A percentile compares a stretch with the other conserved stretches of the same genome.
phyloP scores from a whole-genome alignment of 2,888 invertebrate genomes.

The Aricia artaxerxes region DNA sequence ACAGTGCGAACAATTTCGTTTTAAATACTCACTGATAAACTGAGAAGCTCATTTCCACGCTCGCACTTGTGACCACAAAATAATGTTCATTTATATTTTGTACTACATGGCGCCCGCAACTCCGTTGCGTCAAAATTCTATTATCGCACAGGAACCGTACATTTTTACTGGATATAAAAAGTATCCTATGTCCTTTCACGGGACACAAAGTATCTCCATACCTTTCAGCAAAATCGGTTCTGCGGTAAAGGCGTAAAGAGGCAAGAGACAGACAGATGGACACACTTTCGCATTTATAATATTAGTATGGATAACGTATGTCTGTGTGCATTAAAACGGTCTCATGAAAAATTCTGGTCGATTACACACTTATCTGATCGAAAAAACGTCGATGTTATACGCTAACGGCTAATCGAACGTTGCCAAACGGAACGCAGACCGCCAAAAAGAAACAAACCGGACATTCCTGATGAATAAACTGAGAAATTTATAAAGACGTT shows the following conservation, averaged over 20 bases:
- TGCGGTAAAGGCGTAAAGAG: no score
- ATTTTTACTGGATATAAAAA: no score
- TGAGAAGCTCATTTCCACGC: constrained; percentile 7
- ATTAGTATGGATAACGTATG: neutral
- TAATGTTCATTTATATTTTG: neutral
- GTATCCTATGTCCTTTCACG: no score
- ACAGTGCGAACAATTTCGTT: neutral
- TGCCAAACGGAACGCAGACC: constrained; percentile 6
- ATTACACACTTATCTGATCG: constrained; percentile 26
- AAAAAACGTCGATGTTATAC: constrained; percentile 19
- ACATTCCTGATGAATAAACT: constrained; percentile 3
- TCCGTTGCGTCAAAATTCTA: no score
- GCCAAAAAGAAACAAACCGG: constrained; percentile 15
- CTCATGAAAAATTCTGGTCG: constrained; percentile 8
- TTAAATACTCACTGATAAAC: constrained; percentile 1
- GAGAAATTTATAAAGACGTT: constrained; percentile 25
- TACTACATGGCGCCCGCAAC: no score
- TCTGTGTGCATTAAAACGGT: neutral
- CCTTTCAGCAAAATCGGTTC: no score
- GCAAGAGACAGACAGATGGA: no score
- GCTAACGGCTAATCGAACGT: constrained; percentile 1
- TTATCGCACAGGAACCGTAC: no score
- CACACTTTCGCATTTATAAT: no score
- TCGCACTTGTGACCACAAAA: neutral
- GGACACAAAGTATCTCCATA: no score